phyloP scores from a whole-genome alignment of 1,140 invertebrate genomes.

The Aphaenogaster ashmeadi region DNA sequence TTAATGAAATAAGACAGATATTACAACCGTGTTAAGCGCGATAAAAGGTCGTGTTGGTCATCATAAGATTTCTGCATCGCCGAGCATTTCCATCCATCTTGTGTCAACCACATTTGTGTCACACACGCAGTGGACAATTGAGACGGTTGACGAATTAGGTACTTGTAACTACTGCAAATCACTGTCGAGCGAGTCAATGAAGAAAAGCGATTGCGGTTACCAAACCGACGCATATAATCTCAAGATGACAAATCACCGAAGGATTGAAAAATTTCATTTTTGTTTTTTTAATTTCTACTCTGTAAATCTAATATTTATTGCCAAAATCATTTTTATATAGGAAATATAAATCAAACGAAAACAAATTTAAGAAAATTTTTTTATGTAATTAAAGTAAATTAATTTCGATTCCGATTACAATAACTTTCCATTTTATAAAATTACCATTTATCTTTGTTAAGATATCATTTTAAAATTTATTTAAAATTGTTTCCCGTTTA shows the following conservation, averaged over 20 bases:
- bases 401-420: not conserved
- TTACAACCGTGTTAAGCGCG: not conserved
- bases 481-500: not conserved
- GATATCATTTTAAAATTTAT: not conserved
- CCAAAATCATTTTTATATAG: not conserved
- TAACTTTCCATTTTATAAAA: constrained; percentile 13
- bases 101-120: constrained; percentile 49
- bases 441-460: not conserved
- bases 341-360: not conserved
- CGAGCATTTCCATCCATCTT: constrained; percentile 30
- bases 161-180: constrained; percentile 58
- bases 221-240: constrained; percentile 45
- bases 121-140: constrained; percentile 63
- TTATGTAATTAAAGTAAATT: not conserved
- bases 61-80: constrained; percentile 50
- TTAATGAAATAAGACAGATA: not conserved
- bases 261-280: not conserved
- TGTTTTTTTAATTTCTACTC: not conserved
- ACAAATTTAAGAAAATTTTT: not conserved
- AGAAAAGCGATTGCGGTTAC: constrained; percentile 54
- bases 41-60: not conserved
- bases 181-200: constrained; percentile 64
- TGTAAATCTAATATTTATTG: not conserved
- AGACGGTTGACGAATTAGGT: constrained; percentile 56
- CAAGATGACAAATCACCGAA: not conserved